These are phyloP conservation scores for Eumacrocentrus americanus DNA, from an alignment of 2,888 invertebrate genomes.

Conservation along the genomic window DNA sequence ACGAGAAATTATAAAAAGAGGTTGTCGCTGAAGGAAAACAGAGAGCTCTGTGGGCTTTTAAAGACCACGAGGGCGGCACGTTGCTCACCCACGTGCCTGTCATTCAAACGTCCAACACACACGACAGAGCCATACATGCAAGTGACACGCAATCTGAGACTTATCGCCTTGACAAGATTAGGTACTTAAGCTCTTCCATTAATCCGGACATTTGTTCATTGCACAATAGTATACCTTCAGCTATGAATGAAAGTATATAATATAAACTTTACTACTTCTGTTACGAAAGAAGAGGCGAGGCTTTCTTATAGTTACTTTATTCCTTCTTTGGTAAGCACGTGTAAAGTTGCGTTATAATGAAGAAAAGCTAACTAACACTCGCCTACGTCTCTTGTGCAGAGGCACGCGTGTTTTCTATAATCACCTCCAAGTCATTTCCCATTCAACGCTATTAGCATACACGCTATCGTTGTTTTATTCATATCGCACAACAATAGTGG, in stretches of 20 bases:
- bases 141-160: no score
- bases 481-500: conserved; percentile 12
- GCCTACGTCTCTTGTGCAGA: background rate
- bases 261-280: background rate
- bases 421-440: conserved; percentile 14
- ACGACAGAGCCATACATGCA: no score
- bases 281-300: background rate
- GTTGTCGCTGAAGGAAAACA: background rate
- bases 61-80: no score
- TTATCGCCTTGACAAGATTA: conserved; percentile 1
- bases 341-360: background rate
- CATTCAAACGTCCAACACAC: background rate
- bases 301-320: no score
- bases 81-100: background rate
- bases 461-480: conserved; percentile 23
- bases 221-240: background rate
- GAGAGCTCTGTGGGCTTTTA: no score
- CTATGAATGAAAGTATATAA: background rate
- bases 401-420: conserved; percentile 20
- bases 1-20: background rate
- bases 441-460: conserved; percentile 20
- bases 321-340: no score
- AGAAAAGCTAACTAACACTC: conserved; percentile 8
- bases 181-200: background rate
- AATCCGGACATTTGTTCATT: background rate